phyloP scores from a whole-genome alignment of 92 coral and sea anemone species.

The Isaurus tuberculatus region DNA sequence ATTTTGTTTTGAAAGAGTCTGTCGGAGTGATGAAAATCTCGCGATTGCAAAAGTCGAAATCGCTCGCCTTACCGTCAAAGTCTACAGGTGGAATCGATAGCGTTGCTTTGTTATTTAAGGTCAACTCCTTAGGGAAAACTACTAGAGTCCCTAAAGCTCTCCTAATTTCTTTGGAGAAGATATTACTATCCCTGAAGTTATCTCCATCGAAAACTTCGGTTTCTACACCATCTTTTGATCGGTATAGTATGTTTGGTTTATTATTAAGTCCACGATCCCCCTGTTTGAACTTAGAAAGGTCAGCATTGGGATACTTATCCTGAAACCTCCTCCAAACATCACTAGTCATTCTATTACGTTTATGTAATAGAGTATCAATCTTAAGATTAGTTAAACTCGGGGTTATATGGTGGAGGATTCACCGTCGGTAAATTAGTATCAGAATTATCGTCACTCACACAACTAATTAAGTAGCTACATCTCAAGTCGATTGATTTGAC shows the following conservation, averaged over 20 bases:
- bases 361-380: neutral
- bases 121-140: neutral
- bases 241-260: neutral
- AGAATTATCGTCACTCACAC: neutral
- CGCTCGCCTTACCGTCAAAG: neutral
- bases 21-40: neutral
- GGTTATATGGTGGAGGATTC: slow-evolving; percentile 15
- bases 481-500: neutral
- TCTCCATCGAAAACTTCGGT: neutral
- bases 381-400: neutral
- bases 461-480: neutral
- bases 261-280: neutral
- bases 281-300: neutral
- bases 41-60: neutral
- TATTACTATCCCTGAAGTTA: neutral
- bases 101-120: neutral
- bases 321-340: neutral
- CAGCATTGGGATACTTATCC: neutral
- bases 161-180: neutral
- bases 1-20: too few species aligned
- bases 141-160: neutral
- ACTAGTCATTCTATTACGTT: neutral
- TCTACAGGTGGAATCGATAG: neutral
- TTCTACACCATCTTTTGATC: neutral
- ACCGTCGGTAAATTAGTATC: neutral